phyloP scores from a whole-genome alignment of 1,140 invertebrate genomes.

The Drosophila biarmipes region DNA sequence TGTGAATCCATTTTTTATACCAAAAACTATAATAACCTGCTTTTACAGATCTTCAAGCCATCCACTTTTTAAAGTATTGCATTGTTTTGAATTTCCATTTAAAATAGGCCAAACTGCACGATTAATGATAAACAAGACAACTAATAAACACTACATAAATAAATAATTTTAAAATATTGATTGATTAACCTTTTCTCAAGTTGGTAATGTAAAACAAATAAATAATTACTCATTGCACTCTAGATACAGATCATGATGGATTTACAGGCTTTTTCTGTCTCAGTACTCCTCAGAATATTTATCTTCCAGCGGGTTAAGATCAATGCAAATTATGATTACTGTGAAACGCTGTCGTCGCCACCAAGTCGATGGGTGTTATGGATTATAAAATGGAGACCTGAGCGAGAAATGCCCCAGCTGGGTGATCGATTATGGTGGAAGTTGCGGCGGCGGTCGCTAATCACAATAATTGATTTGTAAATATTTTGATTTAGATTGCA shows the following conservation, averaged over 20 bases:
- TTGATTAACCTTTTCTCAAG: background rate
- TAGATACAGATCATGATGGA: background rate
- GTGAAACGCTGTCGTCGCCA: conserved; percentile 38
- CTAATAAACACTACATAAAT: background rate
- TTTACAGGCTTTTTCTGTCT: background rate
- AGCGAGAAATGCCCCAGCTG: conserved; percentile 48
- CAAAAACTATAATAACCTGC: no score
- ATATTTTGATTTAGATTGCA: conserved; percentile 74
- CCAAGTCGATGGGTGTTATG: conserved; percentile 25
- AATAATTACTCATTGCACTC: background rate
- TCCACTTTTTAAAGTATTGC: no score
- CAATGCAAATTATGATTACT: conserved; percentile 34
- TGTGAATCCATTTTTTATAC: no score
- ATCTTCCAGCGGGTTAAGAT: conserved; percentile 23
- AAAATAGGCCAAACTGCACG: no score
- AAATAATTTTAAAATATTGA: background rate
- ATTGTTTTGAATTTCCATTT: background rate
- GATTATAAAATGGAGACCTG: conserved; percentile 12
- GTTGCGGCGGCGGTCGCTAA: conserved; percentile 56
- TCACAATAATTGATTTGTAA: conserved; percentile 80
- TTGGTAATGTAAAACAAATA: background rate
- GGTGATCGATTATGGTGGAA: conserved; percentile 80
- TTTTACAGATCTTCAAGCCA: no score
- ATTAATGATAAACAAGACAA: no score
- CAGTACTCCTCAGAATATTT: background rate